A percentile compares a stretch with the other conserved stretches of the same genome.
These are phyloP conservation scores for Danio albolineatus DNA, from an alignment of 2,797 vertebrate genomes.

Conservation along the genomic window DNA sequence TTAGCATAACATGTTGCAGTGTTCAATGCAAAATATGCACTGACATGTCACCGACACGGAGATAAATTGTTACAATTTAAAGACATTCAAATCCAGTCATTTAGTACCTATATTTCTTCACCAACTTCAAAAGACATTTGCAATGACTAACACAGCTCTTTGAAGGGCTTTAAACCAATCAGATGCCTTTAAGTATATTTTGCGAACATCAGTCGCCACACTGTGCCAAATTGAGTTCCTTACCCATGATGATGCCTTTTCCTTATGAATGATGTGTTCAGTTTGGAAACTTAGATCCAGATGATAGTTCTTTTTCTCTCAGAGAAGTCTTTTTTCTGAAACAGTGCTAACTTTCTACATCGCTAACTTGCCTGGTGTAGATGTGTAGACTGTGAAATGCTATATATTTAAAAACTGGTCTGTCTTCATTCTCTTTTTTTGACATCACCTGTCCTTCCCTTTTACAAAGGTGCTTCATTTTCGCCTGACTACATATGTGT, in stretches of 20 bases:
- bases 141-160: not conserved
- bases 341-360: constrained; percentile 3
- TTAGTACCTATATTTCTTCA: not conserved
- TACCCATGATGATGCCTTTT: constrained; percentile 50
- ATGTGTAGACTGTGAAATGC: not conserved
- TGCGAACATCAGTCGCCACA: not conserved
- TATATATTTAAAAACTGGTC: constrained; percentile 49
- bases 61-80: not conserved
- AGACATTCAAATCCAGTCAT: not conserved
- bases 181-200: not conserved
- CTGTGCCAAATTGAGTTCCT: constrained; percentile 26
- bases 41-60: not conserved
- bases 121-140: not conserved
- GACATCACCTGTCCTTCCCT: constrained; percentile 16
- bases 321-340: not conserved
- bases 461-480: constrained; percentile 11
- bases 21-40: not conserved
- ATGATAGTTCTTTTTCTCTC: not conserved
- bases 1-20: not conserved
- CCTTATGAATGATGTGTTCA: not conserved
- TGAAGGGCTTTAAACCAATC: not conserved
- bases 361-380: not conserved
- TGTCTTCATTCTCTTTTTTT: constrained; percentile 51
- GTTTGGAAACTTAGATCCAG: no score
- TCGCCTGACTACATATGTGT: not conserved